Evolutionary conservation across 2,797 vertebrate genomes (phyloP), one percentile per base, ranked within the genome.

Genomic region (Spea hammondii): DNA sequence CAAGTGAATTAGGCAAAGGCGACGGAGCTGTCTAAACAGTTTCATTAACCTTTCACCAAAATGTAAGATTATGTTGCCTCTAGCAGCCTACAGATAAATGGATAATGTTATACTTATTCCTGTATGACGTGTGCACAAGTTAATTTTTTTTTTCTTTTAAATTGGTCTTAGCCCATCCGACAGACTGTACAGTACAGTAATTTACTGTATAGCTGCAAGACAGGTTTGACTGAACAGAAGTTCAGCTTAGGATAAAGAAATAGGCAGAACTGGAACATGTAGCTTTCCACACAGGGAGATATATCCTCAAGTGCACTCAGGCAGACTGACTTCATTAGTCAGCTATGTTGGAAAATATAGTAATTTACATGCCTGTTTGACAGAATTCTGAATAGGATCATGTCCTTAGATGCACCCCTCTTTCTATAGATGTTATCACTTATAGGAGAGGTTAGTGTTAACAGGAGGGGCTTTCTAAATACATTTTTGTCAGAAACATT

Each of bases 31-130:
- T 88, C 89, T 87, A 88, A 91, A 91, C 84, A 89, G 83, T 88
- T 89, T 87, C 85, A 83, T 85, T 90, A 89, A 91, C 84, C 88
- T 89, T 88, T 87, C 87, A 81, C 85, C 88, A 89, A 86, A 86
- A 86, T 70, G 83, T 75, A 83, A 83, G 69, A 79, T 83, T 78
- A 80, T 8, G 74, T 59, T 83, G 65, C 53, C 9, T 82, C 84
- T 81, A 10, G 55, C 53, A 85, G 84, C 87, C 86, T 70, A 3
- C 83, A 60, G 77, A 82, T 82, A 83, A 81, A 82, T n/a, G 50
- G 50, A 47, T 32, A 82, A 75, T 50, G 46, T 12, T 8, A 7
- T 72, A 55, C 46, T 86, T 79, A 75, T 46, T 81, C 8, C 81
- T 65, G 78, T 81, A 14, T 74, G 54, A 76, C 73, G 69, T 82